Base-by-base conservation (phyloP, 2,888 invertebrate genomes). In the Sphinx pinastri region DNA sequence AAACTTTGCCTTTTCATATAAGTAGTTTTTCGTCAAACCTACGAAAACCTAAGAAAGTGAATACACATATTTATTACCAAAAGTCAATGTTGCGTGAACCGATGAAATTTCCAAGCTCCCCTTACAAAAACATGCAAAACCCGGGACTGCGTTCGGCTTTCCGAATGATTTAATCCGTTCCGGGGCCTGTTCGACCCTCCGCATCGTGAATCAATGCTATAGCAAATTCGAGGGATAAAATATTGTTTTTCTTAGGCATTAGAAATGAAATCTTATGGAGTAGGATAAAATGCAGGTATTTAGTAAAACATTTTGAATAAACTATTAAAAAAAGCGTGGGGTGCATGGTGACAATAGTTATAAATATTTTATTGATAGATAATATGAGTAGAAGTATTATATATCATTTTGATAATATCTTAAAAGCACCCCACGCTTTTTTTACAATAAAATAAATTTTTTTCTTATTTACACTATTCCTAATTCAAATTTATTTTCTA, bases 31-130 rank as follows among this genome's bases (percentile, higher is more conserved):
- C 47, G 47, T 47, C 60, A 60, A 60, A 47, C n/a, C 45, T n/a
- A 16, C 60, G 60, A 70, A 73, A 68, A 70, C 63, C 72, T 69
- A 71, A 77, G 79, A 77, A 79, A 79, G 77, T 79, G 77, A 74
- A 69, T 19, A 55, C 71, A 72, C 73, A 57, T 68, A 73, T 74
- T 71, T 75, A 80, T 74, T 76, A 78, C 74, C 70, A 74, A 72
- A 71, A 71, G 73, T 70, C 76, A 79, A 73, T 72, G 73, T 72
- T 57, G 79, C 77, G 77, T 75, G 76, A 75, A 76, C 76, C 76
- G 71, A 77, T 63, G 63, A 63, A 63, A 63, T 60, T 60, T 47
- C 63, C 47, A 63, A 13, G 45, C 60, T 60, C 63, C 63, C 58
- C 63, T 38, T 49, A 63, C 60, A 60, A 69, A 69, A 59, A 58